A percentile compares a stretch with the other conserved stretches of the same genome.
Conservation (phyloP, 2,113 vertebrate genomes). For the Balaenoptera acutorostrata region DNA sequence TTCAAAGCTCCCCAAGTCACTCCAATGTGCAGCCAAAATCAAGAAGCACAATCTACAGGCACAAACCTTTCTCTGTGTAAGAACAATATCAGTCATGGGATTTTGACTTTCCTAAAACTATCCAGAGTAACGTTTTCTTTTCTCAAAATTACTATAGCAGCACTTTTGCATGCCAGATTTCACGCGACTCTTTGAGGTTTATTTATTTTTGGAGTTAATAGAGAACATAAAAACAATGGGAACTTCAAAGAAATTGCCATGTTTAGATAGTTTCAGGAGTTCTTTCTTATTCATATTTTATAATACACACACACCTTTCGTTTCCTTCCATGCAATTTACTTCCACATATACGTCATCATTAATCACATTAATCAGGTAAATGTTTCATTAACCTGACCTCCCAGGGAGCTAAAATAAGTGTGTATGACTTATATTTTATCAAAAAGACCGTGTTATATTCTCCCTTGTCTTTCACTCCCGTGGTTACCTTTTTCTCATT, state of each 20-base stretch:
- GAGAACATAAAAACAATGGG: not conserved
- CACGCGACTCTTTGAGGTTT: not conserved
- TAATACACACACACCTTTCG: not conserved
- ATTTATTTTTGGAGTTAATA: not conserved
- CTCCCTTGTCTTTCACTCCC: conserved; percentile 3
- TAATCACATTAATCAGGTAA: not conserved
- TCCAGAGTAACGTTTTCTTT: not conserved
- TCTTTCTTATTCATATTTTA: not conserved
- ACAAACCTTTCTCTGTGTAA: not conserved
- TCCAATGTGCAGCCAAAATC: not conserved
- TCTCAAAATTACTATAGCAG: not conserved
- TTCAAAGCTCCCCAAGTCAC: not conserved
- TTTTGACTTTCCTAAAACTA: not conserved
- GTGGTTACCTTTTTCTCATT: not conserved
- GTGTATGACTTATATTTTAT: not conserved
- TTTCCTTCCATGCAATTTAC: not conserved
- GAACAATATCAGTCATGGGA: not conserved
- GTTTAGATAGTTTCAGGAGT: not conserved
- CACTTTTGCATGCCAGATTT: not conserved
- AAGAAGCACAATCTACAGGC: not conserved
- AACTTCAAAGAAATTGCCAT: not conserved
- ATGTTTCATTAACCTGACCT: conserved; percentile 6
- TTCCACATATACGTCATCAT: not conserved
- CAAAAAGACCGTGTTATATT: not conserved
- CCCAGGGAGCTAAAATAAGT: conserved; percentile 13